These are phyloP conservation scores for Glaucomys volans DNA, from an alignment of 2,113 vertebrate species.

Conservation along the genomic window DNA sequence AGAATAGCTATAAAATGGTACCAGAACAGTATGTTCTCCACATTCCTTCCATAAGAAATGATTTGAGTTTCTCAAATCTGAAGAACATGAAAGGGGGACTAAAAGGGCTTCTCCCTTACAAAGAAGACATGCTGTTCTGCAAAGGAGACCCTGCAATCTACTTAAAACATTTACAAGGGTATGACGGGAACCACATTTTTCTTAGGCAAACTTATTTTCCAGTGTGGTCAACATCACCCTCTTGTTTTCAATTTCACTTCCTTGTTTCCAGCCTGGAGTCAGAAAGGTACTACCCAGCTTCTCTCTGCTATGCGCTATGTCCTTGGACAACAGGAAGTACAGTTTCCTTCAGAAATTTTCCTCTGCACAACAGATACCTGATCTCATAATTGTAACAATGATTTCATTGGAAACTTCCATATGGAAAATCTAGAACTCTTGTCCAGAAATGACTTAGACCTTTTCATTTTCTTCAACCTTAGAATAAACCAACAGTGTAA, in stretches of 20 bases:
- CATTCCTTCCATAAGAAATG: conserved; percentile 6
- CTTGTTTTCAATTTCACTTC: neutral
- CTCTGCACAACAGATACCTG: neutral
- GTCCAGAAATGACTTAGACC: neutral
- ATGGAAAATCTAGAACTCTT: neutral
- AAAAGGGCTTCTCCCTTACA: neutral
- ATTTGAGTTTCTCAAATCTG: conserved; percentile 1
- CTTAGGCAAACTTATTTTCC: neutral
- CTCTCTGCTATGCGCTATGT: neutral
- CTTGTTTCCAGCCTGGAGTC: neutral
- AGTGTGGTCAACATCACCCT: neutral
- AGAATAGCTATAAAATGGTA: conserved; percentile 11
- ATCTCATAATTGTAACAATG: neutral
- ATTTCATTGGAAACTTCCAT: neutral
- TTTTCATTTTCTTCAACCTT: neutral
- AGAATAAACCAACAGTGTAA: neutral
- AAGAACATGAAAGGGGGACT: neutral
- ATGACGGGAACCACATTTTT: neutral
- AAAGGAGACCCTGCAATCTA: neutral
- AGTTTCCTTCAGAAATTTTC: neutral
- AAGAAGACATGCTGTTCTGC: neutral
- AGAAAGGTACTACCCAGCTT: neutral
- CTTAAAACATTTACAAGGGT: neutral
- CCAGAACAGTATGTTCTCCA: conserved; percentile 41
- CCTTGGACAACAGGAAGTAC: neutral